Evolutionary conservation across 2,888 invertebrate species (phyloP), one percentile per base, ranked within the genome.

Genomic region (Mylabris sibirica): DNA sequence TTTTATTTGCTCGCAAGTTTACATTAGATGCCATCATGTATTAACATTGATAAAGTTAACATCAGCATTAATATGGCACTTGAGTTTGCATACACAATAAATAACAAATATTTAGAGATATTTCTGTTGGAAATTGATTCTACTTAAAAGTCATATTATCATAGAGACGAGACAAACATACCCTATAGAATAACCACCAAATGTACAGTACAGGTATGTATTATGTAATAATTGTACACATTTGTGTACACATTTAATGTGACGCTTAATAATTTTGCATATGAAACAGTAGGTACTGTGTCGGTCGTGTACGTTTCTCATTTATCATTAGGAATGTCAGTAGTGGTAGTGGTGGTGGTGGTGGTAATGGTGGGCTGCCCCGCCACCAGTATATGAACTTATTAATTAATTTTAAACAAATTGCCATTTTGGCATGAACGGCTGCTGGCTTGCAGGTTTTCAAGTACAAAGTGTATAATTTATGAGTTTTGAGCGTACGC

Each of bases 361-460:
- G 57, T 49, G 20, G 3, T 44, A n/a, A 20, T 49, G 20, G 49
- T 57, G 49, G 20, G 22, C 57, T 8, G 24, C 57, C 57, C 26
- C n/a, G 26, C 26, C 66, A 65, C 70, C 72, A 75, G 73, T 78
- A 75, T 78, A 79, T 78, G 78, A 80, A 80, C 80, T 79, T 81
- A 79, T 80, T 80, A 81, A 81, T 80, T 81, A 81, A 81, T 81
- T 80, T 79, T 78, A 77, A 79, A 79, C 80, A 81, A 81, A 80
- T 79, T 80, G 77, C 78, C 75, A 76, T 74, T 80, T 80, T 78
- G 78, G 77, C 78, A 77, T 76, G 77, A 73, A 74, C 76, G 74
- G 74, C 68, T 72, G 74, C 68, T 72, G 67, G 74, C 73, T 70
- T 75, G 77, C 72, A 75, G 76, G 73, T 76, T 76, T 77, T 73